Base-by-base conservation (phyloP, 2,888 invertebrate genomes). In the Acronicta leporina region DNA sequence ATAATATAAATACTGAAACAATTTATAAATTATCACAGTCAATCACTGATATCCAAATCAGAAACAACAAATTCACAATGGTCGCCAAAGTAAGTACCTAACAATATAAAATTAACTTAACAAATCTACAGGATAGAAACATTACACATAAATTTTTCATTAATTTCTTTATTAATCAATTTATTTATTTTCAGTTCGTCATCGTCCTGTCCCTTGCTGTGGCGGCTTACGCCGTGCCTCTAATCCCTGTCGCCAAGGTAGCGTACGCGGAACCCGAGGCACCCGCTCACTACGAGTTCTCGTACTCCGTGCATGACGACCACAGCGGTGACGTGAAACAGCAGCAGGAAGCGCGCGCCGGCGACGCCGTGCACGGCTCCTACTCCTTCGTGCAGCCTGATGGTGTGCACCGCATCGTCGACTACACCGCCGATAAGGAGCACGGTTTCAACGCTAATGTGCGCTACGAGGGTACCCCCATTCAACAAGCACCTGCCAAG, bases 301-400 rank as follows among this genome's bases (percentile, higher is more conserved):
- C 85, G 30, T 94, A 94, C 87, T 90, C 92, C 58, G 92, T 94
- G 54, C 91, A 92, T 63, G 94, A 94, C 71, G 77, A 81, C 1
- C 89, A 90, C 79, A 90, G 82, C 78, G 94, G 94, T 2, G 94
- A 94, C 81, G 81, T 92, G 70, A 94, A 94, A 80, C 86, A 92
- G 72, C 94, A 94, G 84, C 87, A 92, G 73, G 94, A 94, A 71
- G 77, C 85, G 49, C 94, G 94, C 70, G 76, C 82, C 66, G 94
- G 94, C 5, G 92, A 94, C 77, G 83, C 79, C 62, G 92, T 94
- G 45, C 92, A 92, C 48, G 94, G 94, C 63, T 91, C 88, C 30
- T 94, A 94, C 87, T 92, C 94, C 5, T 87, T 94, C n/a, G 84
- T 94, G 41, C 94, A 94, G 63, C 93, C 94, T 63, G 94, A 94